Conservation (phyloP, 2,113 vertebrate species). For the Turdus rufiventris region DNA sequence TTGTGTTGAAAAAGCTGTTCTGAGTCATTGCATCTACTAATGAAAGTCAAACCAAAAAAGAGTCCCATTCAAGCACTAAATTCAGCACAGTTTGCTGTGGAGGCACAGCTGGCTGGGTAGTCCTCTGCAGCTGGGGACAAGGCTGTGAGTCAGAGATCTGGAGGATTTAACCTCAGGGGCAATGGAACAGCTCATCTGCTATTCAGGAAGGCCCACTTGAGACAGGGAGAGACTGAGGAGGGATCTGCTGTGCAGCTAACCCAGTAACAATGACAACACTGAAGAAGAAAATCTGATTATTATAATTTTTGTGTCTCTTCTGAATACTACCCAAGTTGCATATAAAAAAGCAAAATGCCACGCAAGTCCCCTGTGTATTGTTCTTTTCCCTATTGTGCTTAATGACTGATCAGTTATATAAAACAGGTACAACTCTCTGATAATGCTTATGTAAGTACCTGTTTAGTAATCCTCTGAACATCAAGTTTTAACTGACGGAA, state of each 20-base stretch:
- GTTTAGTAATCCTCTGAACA: slow-evolving; percentile 45
- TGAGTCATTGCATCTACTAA: neutral
- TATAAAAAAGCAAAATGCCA: neutral
- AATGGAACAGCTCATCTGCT: neutral
- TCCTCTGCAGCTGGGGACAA: neutral
- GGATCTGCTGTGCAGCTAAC: neutral
- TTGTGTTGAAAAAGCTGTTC: neutral
- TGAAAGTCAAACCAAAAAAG: neutral
- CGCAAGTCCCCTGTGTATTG: neutral
- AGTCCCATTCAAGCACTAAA: neutral
- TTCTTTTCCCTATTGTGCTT: slow-evolving; percentile 15
- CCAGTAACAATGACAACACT: neutral
- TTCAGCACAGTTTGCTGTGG: neutral
- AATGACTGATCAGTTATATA: slow-evolving; percentile 31
- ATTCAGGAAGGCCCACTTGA: neutral
- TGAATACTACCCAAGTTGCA: neutral
- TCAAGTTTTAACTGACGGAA: neutral
- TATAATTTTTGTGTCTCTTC: slow-evolving; percentile 7
- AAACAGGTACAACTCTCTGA: slow-evolving; percentile 20
- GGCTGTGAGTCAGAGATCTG: neutral
- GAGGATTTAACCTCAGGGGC: neutral
- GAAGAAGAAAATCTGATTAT: slow-evolving; percentile 7
- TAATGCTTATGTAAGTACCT: slow-evolving; percentile 34
- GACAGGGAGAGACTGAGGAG: neutral
- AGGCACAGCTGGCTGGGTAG: neutral